Conservation (phyloP, 1,140 invertebrate genomes). For the Bombus ignitus region DNA sequence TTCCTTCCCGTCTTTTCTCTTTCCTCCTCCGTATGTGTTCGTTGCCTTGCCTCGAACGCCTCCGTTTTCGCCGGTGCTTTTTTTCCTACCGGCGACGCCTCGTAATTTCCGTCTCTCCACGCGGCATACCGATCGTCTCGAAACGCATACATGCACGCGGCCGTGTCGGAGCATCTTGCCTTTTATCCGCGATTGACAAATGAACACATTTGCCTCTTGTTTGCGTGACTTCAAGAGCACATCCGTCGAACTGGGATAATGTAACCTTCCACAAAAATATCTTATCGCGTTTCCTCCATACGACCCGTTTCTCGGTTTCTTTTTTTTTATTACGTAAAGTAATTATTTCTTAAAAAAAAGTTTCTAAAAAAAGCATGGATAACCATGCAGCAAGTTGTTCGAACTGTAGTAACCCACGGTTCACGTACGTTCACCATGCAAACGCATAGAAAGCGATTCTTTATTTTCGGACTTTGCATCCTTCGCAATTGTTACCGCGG, state of each 20-base stretch:
- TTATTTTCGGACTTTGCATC: background rate
- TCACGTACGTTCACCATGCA: too few species aligned
- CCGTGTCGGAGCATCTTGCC: background rate
- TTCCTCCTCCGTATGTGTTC: background rate
- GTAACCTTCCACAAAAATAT: background rate
- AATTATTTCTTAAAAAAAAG: background rate
- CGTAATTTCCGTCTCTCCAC: background rate
- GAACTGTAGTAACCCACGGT: too few species aligned
- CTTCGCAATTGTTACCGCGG: background rate
- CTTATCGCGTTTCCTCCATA: background rate
- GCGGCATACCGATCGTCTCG: slow-evolving; percentile 14
- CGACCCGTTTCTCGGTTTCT: too few species aligned
- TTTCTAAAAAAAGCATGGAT: too few species aligned
- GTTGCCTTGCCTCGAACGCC: slow-evolving; percentile 2
- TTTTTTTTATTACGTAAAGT: too few species aligned
- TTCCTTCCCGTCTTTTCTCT: slow-evolving; percentile 7
- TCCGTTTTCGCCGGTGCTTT: slow-evolving; percentile 23
- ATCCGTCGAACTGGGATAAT: background rate
- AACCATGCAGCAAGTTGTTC: too few species aligned
- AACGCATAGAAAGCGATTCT: too few species aligned
- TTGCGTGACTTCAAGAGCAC: background rate
- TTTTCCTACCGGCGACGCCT: slow-evolving; percentile 17
- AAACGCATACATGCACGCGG: too few species aligned
- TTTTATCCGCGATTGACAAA: background rate
- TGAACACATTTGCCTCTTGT: background rate